Evolutionary conservation across 2,113 vertebrate genomes (phyloP).

Genomic region (Microcebus ravelobensis): DNA sequence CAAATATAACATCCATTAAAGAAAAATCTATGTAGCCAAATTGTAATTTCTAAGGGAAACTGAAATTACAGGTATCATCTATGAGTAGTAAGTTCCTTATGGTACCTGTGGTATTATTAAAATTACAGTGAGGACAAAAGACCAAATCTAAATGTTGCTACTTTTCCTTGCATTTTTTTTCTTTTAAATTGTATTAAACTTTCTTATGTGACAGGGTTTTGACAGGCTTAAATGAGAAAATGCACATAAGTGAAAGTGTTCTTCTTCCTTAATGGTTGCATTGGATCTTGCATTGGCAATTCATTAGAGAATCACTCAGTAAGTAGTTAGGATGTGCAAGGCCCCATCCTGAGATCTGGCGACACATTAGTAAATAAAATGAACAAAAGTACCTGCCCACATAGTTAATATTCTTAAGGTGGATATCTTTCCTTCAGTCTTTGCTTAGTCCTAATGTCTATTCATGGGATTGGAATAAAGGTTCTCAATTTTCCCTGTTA

Average conservation of each 20-base stretch:
- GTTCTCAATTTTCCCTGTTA: background rate
- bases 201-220: background rate
- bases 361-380: background rate
- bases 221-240: background rate
- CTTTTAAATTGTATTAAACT: background rate
- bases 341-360: too few species aligned
- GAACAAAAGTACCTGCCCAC: background rate
- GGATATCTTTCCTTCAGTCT: background rate
- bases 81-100: background rate
- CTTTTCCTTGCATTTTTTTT: background rate
- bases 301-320: background rate
- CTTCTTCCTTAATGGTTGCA: background rate
- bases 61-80: background rate
- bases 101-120: background rate
- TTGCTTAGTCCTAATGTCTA: background rate
- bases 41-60: background rate
- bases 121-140: background rate
- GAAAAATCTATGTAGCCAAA: background rate
- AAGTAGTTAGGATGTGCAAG: background rate
- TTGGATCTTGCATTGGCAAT: background rate
- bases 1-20: background rate
- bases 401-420: background rate
- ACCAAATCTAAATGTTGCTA: background rate
- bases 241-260: too few species aligned
- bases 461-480: background rate